Base-by-base conservation (phyloP, 2,888 invertebrate genomes). In the Cistogaster globosa region DNA sequence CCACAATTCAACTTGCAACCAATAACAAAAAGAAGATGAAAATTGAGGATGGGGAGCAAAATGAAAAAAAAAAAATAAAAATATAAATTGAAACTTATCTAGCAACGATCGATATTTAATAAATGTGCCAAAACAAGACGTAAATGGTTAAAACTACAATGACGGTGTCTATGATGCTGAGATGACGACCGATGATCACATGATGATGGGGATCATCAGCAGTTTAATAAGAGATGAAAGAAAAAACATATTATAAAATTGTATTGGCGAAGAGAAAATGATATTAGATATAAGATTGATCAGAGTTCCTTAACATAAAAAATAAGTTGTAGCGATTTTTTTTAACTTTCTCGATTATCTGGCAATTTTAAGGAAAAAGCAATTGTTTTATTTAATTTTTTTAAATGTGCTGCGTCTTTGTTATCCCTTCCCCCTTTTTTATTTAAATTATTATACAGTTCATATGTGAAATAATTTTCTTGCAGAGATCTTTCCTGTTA, bases 101-200 rank as follows among this genome's bases (percentile, higher is more conserved):
- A 22, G 75, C 45, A 81, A 76, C 71, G 81, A 81, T 75, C 72
- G 83, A 86, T 86, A 86, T 87, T 87, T 82, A 84, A 86, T 86
- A 86, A 86, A 86, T 86, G 83, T 84, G 86, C 81, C 84, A 84
- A 82, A 86, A 84, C 75, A 82, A 85, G 81, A 83, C 84, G 78
- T 80, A 84, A 76, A 83, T 84, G 80, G 82, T 57, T 83, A 83
- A 75, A 76, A 78, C 77, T 67, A 69, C 77, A 80, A 81, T 81
- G 80, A 86, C 63, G 68, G 80, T 83, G 79, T 78, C 79, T 80
- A 63, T 78, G 77, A 76, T 76, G 72, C 77, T 67, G 71, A n/a
- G n/a, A 60, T 77, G 71, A 71, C 69, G 62, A 48, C 55, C 62
- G 72, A 82, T 77, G 71, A 71, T 78, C 78, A 78, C 63, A 78